Evolutionary conservation across 2,113 vertebrate species (phyloP).

Genomic region (Otocyon megalotis): DNA sequence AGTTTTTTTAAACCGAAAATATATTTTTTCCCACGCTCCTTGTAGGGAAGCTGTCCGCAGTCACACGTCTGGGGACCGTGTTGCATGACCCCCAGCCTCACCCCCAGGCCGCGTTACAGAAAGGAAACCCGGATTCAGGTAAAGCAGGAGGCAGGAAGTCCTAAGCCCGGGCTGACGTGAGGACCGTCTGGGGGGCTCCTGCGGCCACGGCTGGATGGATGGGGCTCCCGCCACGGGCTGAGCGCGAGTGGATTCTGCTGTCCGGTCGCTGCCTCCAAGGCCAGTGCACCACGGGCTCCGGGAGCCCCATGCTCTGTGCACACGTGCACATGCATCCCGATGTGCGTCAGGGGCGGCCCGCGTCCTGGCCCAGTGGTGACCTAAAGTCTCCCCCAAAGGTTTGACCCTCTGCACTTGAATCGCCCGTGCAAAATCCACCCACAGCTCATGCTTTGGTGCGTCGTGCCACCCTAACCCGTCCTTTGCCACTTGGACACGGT

Average conservation of each 20-base stretch:
- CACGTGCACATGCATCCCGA: accelerated
- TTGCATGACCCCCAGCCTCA: not conserved
- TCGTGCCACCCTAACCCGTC: not conserved
- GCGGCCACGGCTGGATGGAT: accelerated
- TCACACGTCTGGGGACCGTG: not conserved
- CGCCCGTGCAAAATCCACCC: not conserved
- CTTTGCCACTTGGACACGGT: not conserved
- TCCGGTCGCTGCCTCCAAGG: too few relatives aligned
- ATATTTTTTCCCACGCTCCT: conserved; percentile 8
- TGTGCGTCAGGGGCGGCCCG: not conserved
- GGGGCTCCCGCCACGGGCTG: accelerated
- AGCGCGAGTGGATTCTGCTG: not conserved
- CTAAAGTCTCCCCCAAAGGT: not conserved
- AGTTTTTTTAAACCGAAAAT: conserved; percentile 42
- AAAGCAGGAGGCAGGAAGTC: not conserved
- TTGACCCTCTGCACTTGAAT: not conserved
- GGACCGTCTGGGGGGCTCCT: too few relatives aligned
- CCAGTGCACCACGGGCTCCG: accelerated
- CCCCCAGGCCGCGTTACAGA: not conserved
- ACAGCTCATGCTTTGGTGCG: not conserved
- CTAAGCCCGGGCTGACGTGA: not conserved
- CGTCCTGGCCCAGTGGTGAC: not conserved
- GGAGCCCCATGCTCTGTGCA: not conserved
- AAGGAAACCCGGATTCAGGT: not conserved
- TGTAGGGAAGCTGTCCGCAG: not conserved